These are phyloP conservation scores for Trachurus trachurus DNA, from an alignment of 2,797 vertebrate genomes.

Conservation along the genomic window DNA sequence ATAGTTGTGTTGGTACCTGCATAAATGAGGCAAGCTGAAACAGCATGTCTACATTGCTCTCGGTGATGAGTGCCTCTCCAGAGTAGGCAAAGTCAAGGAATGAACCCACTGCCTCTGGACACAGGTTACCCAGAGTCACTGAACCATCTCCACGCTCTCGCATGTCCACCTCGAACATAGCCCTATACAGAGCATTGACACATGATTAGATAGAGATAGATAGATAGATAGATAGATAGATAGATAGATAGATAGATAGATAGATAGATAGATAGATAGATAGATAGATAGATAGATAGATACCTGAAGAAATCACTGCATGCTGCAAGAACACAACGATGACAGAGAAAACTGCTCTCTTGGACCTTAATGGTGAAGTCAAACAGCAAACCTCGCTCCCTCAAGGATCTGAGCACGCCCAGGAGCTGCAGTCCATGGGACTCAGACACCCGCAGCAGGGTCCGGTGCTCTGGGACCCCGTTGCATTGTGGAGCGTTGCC, in stretches of 20 bases:
- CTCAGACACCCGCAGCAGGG: slow-evolving; percentile 88
- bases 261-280: slow-evolving; percentile 34
- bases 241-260: slow-evolving; percentile 31
- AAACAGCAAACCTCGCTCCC: slow-evolving; percentile 91
- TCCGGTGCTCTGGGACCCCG: slow-evolving; percentile 85
- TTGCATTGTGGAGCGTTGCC: slow-evolving; percentile 82
- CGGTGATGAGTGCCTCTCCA: slow-evolving; percentile 92
- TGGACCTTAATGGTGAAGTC: slow-evolving; percentile 94
- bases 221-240: slow-evolving; percentile 20
- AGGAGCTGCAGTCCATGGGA: slow-evolving; percentile 93
- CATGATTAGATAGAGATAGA: slow-evolving; percentile 12
- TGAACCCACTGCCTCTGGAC: slow-evolving; percentile 87
- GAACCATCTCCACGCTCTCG: slow-evolving; percentile 93
- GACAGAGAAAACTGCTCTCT: slow-evolving; percentile 92
- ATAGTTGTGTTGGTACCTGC: slow-evolving; percentile 72
- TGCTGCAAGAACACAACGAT: slow-evolving; percentile 95
- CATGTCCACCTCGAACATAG: slow-evolving; percentile 98
- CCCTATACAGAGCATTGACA: slow-evolving; percentile 81
- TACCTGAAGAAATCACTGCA: slow-evolving; percentile 99
- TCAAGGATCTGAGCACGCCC: slow-evolving; percentile 90
- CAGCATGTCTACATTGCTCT: slow-evolving; percentile 94
- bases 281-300: slow-evolving; percentile 31
- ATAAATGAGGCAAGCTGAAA: slow-evolving; percentile 90
- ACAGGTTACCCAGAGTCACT: slow-evolving; percentile 92
- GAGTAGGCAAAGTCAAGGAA: slow-evolving; percentile 98